phyloP scores from a whole-genome alignment of 2,113 vertebrate genomes.

The Urocynchramus pylzowi region DNA sequence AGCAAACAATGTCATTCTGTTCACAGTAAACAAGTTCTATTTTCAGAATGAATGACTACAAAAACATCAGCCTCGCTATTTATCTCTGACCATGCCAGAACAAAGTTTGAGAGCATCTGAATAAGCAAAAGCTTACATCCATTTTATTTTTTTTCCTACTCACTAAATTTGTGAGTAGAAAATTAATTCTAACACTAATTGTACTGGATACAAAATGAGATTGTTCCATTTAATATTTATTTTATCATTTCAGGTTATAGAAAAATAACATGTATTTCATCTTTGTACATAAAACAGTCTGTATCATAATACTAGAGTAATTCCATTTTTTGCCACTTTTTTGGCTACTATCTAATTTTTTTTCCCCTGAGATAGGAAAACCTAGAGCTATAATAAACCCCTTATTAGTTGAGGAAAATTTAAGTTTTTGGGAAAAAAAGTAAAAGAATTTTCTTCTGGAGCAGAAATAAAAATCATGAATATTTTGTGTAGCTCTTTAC shows the following conservation, averaged over 20 bases:
- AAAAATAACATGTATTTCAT: background rate
- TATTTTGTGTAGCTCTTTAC: background rate
- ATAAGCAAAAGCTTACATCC: background rate
- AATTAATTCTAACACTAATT: too few species aligned
- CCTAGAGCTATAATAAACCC: background rate
- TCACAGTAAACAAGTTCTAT: slow-evolving; percentile 30
- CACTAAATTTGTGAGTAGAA: too few species aligned
- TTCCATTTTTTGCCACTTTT: background rate
- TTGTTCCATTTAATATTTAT: background rate
- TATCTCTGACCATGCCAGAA: background rate
- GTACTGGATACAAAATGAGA: background rate
- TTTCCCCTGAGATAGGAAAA: background rate
- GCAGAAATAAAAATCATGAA: background rate
- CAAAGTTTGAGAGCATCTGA: background rate
- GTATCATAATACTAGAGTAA: background rate
- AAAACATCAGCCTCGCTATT: background rate
- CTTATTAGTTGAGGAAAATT: background rate
- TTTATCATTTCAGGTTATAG: background rate
- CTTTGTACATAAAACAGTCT: background rate
- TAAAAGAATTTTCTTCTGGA: background rate
- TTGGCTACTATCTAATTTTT: background rate
- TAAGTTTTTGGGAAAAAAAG: background rate
- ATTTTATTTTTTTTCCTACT: background rate
- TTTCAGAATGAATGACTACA: background rate
- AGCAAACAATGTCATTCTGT: slow-evolving; percentile 23